Percentiles rank a stretch among this genome's conserved stretches.
phyloP scores from a whole-genome alignment of 2,888 invertebrate species.

The Lypha dubia region DNA sequence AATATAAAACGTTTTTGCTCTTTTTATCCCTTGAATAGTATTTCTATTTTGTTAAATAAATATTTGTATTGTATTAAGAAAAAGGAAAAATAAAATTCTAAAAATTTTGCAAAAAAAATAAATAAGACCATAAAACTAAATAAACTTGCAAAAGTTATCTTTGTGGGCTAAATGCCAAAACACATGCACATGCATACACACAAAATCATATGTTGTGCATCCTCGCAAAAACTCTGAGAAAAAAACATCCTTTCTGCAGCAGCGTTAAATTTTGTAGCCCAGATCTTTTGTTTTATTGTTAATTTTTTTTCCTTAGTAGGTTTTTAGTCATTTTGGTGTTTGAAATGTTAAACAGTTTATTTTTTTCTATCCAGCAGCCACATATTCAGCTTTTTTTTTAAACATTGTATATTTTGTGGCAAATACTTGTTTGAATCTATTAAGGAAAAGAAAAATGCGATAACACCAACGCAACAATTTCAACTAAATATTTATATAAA shows the following conservation, averaged over 20 bases:
- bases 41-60: conserved; percentile 40
- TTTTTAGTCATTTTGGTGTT: neutral
- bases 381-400: neutral
- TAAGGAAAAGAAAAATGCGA: neutral
- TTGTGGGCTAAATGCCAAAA: conserved; percentile 55
- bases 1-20: neutral
- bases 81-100: conserved; percentile 15
- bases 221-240: neutral
- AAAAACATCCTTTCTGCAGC: neutral
- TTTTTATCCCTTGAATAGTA: neutral
- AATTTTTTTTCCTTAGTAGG: neutral
- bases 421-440: neutral
- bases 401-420: conserved; percentile 38
- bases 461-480: neutral
- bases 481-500: neutral
- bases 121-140: conserved; percentile 17
- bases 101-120: neutral
- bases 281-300: neutral
- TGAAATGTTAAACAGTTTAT: conserved; percentile 46
- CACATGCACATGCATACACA: neutral
- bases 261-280: conserved; percentile 8
- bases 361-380: conserved; percentile 3
- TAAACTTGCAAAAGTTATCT: conserved; percentile 34
- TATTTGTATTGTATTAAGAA: conserved; percentile 32
- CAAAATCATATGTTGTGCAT: neutral